These are phyloP conservation scores for Mesorhabditis belari DNA, from an alignment of 2,888 invertebrate genomes.

Conservation along the genomic window DNA sequence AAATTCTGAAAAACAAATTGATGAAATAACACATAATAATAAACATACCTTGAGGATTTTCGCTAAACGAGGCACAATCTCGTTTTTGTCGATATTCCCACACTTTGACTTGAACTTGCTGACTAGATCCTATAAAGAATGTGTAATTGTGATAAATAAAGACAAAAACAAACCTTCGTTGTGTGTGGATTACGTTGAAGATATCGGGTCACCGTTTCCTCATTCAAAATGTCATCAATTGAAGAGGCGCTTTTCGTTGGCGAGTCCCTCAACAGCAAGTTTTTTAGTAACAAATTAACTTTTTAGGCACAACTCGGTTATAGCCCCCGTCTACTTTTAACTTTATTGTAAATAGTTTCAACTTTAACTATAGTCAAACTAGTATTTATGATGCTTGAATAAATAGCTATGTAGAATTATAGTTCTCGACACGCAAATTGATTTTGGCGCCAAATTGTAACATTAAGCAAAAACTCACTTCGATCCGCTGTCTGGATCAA, in stretches of 20 bases:
- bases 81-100: constrained; percentile 33
- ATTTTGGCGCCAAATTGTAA: background rate
- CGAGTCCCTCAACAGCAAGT: too few relatives aligned
- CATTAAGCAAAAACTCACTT: background rate
- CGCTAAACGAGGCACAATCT: constrained; percentile 43
- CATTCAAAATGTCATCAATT: constrained; percentile 38
- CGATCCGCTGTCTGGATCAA: background rate
- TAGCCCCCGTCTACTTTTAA: too few relatives aligned
- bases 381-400: too few relatives aligned
- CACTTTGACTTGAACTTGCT: constrained; percentile 35
- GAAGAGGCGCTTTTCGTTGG: too few relatives aligned
- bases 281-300: too few relatives aligned
- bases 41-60: constrained; percentile 33
- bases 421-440: background rate
- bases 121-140: constrained; percentile 18
- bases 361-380: too few relatives aligned
- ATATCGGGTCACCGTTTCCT: constrained; percentile 70
- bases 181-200: constrained; percentile 94
- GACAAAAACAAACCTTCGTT: constrained; percentile 72
- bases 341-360: too few relatives aligned
- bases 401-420: too few relatives aligned
- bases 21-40: background rate
- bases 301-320: too few relatives aligned
- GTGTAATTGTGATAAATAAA: background rate
- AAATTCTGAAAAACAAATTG: constrained; percentile 21